Evolutionary conservation across 2,797 vertebrate species (phyloP).

Genomic region (Rhinichthys osculus): DNA sequence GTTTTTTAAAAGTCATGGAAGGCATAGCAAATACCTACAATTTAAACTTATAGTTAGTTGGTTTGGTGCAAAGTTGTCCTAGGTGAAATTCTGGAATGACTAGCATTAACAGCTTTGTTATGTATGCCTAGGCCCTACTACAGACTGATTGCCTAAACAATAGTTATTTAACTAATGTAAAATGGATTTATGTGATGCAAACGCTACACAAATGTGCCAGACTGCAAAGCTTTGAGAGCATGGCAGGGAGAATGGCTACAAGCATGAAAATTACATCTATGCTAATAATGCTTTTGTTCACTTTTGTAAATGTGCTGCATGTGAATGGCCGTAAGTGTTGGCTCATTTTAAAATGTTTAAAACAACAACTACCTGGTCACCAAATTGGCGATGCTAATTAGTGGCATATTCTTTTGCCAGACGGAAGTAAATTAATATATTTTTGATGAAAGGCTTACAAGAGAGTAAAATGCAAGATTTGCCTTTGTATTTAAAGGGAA

Average conservation of each 20-base stretch:
- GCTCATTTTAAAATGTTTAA: not conserved
- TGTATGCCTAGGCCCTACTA: not conserved
- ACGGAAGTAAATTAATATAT: not conserved
- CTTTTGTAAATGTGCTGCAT: slow-evolving; percentile 18
- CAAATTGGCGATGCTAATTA: not conserved
- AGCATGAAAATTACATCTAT: slow-evolving; percentile 36
- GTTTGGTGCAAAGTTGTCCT: not conserved
- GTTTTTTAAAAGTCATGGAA: not conserved
- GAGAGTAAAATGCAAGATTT: slow-evolving; percentile 1
- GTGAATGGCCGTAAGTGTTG: slow-evolving; percentile 18
- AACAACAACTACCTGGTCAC: not conserved
- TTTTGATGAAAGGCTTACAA: not conserved
- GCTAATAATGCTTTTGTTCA: slow-evolving; percentile 15
- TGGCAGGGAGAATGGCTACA: slow-evolving; percentile 52
- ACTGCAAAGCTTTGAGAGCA: slow-evolving; percentile 41
- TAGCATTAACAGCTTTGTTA: not conserved
- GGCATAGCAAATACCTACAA: not conserved
- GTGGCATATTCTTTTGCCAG: not conserved
- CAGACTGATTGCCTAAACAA: not conserved
- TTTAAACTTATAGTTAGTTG: not conserved
- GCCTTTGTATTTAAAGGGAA: not conserved
- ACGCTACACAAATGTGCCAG: not conserved
- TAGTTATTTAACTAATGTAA: not conserved
- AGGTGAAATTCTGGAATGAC: not conserved
- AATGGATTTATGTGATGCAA: slow-evolving; percentile 1